These are phyloP conservation scores for Microtus oregoni DNA, from an alignment of 2,113 vertebrate species.

Conservation along the genomic window DNA sequence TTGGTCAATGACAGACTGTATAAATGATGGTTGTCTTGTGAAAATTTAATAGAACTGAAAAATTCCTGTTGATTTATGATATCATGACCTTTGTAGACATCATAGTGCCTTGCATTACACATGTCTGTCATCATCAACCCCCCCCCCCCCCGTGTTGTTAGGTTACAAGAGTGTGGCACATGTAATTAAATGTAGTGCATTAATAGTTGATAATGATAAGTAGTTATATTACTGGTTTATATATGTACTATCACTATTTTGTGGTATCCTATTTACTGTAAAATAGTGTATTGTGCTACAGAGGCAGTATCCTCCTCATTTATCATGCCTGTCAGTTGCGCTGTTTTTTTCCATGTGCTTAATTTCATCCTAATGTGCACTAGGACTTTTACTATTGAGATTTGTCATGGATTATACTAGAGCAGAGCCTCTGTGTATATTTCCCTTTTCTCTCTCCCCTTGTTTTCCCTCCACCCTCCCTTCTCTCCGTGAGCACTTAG, in stretches of 20 bases:
- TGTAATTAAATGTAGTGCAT: not conserved
- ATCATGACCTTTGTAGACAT: not conserved
- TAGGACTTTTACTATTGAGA: not conserved
- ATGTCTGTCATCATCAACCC: not conserved
- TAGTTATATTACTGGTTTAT: not conserved
- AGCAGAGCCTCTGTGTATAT: not conserved
- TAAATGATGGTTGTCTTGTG: not conserved
- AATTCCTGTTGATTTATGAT: not conserved
- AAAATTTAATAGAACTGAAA: not conserved
- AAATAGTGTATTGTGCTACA: not conserved
- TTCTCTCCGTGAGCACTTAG: not conserved
- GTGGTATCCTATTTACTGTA: not conserved
- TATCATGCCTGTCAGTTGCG: not conserved
- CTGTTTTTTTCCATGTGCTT: not conserved
- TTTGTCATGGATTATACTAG: not conserved
- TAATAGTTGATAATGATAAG: not conserved
- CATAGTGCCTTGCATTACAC: not conserved
- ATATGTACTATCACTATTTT: not conserved
- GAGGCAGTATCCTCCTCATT: not conserved
- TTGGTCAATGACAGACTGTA: not conserved
- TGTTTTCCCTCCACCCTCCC: no score
- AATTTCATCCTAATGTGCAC: not conserved
- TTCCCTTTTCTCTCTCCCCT: not conserved
- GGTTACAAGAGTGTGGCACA: not conserved
- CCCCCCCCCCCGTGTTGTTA: not conserved